Evolutionary conservation across 2,113 vertebrate genomes (phyloP), one percentile per base, ranked within the genome.

Genomic region (Glareola pratincola): DNA sequence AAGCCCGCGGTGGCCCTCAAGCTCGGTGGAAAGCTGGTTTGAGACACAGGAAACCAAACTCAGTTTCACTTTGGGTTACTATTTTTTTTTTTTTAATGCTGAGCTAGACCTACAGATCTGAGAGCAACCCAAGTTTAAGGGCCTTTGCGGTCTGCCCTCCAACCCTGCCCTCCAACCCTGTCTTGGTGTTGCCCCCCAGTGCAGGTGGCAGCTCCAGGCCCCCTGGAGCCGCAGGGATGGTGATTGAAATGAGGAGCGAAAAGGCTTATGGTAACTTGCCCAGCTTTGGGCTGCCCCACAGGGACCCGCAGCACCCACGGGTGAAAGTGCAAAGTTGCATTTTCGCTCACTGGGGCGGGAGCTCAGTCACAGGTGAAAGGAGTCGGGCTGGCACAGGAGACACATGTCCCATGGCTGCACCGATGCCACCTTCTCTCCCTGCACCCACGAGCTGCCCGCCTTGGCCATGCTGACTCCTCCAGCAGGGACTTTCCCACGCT

Each of bases 191-290:
- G 34, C 3, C 13, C 12, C 27, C 8, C 10, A 5, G 67, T 62
- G 45, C 0, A 0, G 36, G 22, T 53, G 66, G 22, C 78, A 82
- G n/a, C 10, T 29, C n/a, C 4, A 0, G 43, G 3, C 7, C 3
- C 5, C n/a, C 17, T 0, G 1, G 48, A 64, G 64, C 30, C 0
- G 0, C 8, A 24, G 57, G 14, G 63, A 30, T 45, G 45, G 43
- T 50, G 50, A 19, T 0, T 50, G 34, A 81, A 69, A 36, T 1
- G 9, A 59, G 54, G 29, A 78, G 29, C 1, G 8, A 73, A 60
- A 62, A 56, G 39, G 23, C 4, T 41, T 30, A 8, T 15, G 0
- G 0, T 2, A 47, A 72, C 29, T 73, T 7, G 0, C 17, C 14
- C 64, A 37, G 45, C 37, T 91, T 14, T 45, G 14, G 36, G 68